Evolutionary conservation across 53 echinoderm and acorn worm species (phyloP).

Genomic region (Arbacia lixula): DNA sequence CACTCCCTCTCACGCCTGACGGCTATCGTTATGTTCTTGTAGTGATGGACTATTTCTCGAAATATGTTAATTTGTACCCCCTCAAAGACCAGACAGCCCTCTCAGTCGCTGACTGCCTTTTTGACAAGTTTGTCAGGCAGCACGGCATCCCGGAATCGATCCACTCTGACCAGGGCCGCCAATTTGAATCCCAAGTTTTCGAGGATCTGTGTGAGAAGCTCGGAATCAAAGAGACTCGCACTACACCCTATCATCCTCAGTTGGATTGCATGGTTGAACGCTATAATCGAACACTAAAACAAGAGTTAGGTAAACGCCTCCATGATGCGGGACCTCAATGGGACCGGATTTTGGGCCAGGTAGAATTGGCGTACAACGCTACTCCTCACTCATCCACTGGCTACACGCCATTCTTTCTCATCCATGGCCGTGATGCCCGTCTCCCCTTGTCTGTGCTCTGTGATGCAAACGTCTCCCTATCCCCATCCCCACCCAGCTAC

Average conservation of each 20-base stretch:
- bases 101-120: conserved; percentile 59
- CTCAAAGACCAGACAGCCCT: conserved; percentile 51
- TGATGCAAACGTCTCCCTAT: neutral
- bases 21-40: conserved; percentile 68
- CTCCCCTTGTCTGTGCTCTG: conserved; percentile 33
- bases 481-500: no score
- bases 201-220: neutral
- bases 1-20: conserved; percentile 39
- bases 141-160: conserved; percentile 53
- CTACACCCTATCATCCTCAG: conserved; percentile 47
- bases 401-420: conserved; percentile 55
- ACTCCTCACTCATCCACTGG: conserved; percentile 56
- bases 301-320: conserved; percentile 46
- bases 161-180: conserved; percentile 55
- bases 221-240: conserved; percentile 40
- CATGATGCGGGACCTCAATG: conserved; percentile 20
- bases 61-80: conserved; percentile 63
- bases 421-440: conserved; percentile 59
- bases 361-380: conserved; percentile 50
- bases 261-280: conserved; percentile 60
- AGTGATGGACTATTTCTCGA: conserved; percentile 68
- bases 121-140: conserved; percentile 39
- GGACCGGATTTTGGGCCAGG: conserved; percentile 40
- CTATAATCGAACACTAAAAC: conserved; percentile 52
- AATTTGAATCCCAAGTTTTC: conserved; percentile 41